Evolutionary conservation across 1,140 invertebrate species (phyloP).

Genomic region (Dolichoris vasculosae): DNA sequence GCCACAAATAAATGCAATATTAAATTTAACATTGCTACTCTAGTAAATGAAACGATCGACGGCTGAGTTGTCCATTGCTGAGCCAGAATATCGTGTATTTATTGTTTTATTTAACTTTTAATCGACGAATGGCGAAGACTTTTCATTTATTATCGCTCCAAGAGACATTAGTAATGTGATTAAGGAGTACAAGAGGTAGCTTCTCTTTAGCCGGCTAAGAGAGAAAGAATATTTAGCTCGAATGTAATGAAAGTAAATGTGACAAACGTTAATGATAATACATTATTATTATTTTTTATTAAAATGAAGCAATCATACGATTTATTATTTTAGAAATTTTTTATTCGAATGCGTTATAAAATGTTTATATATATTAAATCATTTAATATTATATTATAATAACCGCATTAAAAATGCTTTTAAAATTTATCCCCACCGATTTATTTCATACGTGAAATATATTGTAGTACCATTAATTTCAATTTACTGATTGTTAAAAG

Average conservation of each 20-base stretch:
- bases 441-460: background rate
- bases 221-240: conserved; percentile 12
- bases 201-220: conserved; percentile 32
- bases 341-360: background rate
- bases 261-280: conserved; percentile 7
- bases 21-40: background rate
- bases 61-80: background rate
- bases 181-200: conserved; percentile 11
- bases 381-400: background rate
- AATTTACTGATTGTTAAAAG: background rate
- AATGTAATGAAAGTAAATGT: background rate
- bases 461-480: background rate
- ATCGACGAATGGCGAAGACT: background rate
- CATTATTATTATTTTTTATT: conserved; percentile 25
- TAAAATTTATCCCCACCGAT: background rate
- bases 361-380: background rate
- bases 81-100: conserved; percentile 24
- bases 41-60: background rate
- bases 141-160: background rate
- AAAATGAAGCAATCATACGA: background rate
- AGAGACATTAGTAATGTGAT: background rate
- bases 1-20: background rate
- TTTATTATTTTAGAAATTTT: conserved; percentile 35
- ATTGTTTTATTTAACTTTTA: conserved; percentile 30
- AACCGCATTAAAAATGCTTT: background rate